Conservation (phyloP, 1,140 invertebrate genomes). For the Andrena cerasifolii region DNA sequence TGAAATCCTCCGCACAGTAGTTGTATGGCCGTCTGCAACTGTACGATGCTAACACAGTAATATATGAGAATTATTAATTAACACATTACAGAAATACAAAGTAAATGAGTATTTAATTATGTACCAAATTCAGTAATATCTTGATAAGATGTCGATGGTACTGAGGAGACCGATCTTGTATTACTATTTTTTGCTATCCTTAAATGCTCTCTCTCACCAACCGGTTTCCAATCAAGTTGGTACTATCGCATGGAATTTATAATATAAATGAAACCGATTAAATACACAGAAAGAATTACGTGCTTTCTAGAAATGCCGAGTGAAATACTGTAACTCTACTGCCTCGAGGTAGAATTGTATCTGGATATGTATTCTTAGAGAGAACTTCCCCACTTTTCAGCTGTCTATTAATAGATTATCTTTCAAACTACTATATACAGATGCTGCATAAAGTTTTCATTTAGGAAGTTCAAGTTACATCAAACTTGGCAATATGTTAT, state of each 20-base stretch:
- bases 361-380: conserved; percentile 78
- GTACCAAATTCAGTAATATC: conserved; percentile 72
- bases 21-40: conserved; percentile 60
- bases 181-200: conserved; percentile 74
- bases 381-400: conserved; percentile 73
- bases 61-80: conserved; percentile 19
- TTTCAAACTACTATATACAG: conserved; percentile 52
- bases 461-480: conserved; percentile 52
- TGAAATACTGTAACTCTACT: conserved; percentile 57
- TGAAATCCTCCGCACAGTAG: conserved; percentile 63
- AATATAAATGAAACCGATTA: conserved; percentile 27
- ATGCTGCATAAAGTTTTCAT: conserved; percentile 42
- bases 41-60: conserved; percentile 56
- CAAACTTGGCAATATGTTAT: conserved; percentile 31
- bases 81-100: neutral
- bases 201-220: conserved; percentile 61
- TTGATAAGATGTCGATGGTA: conserved; percentile 62
- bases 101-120: conserved; percentile 37
- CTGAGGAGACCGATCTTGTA: conserved; percentile 64
- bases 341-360: conserved; percentile 68
- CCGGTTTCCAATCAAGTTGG: conserved; percentile 74
- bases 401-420: conserved; percentile 74
- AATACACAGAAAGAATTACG: neutral
- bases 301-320: conserved; percentile 9
- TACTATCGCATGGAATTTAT: conserved; percentile 53